These are phyloP conservation scores for Peromyscus melanophrys DNA, from an alignment of 2,797 vertebrate genomes.

Conservation along the genomic window DNA sequence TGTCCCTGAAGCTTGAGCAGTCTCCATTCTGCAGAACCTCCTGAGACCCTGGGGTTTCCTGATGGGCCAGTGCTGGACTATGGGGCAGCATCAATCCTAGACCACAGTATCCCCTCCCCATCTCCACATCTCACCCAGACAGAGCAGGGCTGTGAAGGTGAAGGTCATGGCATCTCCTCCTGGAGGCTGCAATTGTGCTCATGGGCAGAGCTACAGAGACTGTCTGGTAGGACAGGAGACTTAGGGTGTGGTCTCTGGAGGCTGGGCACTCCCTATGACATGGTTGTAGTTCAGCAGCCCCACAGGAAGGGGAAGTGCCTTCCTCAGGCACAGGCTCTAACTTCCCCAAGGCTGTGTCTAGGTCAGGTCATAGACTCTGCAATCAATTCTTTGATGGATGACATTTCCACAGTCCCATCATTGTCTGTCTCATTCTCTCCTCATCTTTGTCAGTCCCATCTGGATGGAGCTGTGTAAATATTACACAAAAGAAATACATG, in stretches of 20 bases:
- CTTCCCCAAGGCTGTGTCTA: background rate
- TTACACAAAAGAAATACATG: rapidly evolving
- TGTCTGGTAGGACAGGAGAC: no score
- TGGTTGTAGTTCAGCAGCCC: background rate
- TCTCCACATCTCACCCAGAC: background rate
- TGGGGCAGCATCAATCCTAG: background rate
- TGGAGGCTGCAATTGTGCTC: background rate
- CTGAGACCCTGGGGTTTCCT: no score
- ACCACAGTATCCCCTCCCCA: rapidly evolving
- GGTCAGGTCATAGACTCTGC: no score
- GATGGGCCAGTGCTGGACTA: background rate
- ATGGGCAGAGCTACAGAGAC: background rate
- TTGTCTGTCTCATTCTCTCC: background rate
- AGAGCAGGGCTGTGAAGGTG: background rate
- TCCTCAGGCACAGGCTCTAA: background rate
- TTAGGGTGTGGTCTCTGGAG: background rate
- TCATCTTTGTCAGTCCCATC: no score
- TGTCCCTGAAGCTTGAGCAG: background rate
- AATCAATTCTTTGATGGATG: no score
- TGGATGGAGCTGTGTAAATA: no score
- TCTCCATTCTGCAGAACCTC: no score
- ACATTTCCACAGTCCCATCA: no score
- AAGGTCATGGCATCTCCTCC: background rate
- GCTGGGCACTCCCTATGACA: background rate
- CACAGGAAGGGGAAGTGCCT: background rate